Base-by-base conservation (phyloP, 30 jellyfish, hydroid and myxozoan genomes). In the Pelagia noctiluca region DNA sequence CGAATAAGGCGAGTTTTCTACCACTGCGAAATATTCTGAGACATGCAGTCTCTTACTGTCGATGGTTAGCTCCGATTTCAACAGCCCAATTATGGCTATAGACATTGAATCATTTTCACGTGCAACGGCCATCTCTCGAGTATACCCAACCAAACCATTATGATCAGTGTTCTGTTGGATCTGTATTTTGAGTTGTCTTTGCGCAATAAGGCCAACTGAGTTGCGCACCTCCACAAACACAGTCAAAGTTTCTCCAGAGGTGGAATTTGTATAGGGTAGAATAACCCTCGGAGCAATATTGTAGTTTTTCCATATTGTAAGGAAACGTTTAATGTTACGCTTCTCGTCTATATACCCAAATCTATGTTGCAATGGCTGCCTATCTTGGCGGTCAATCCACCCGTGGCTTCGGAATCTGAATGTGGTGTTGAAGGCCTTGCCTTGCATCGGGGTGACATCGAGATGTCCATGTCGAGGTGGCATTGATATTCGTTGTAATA, bases 401-500 rank as follows among this genome's bases (percentile, higher is more conserved):
- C 69, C 83, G 32, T 0, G 54, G 8, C 77, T 64, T 67, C 90
- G 25, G 8, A 80, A 32, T 22, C 90, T 69, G 69, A 80, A 80
- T 33, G 78, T 80, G 16, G 90, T 80, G 32, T 80, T 35, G 50
- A 18, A 80, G 50, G 90, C 90, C 22, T 25, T 34, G 2, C 84
- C 90, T 16, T 42, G 68, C 48, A 36, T 29, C 24, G 90, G 90
- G 57, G 33, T 61, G 1, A 66, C 77, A 12, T 29, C 53, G 4
- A 80, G 21, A 0, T 29, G 54, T 0, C 90, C 90, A 80, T 35
- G 35, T 50, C 84, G 47, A 28, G 90, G 83, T 3, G 90, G 68
- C 26, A 80, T n/a, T 1, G 67, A 26, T 0, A 80, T 33, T 42
- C 42, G 24, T 24, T 30, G 75, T 10, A 47, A 19, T 35, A 21